Conservation (phyloP, 1,140 invertebrate species). For the Tenebrio molitor region DNA sequence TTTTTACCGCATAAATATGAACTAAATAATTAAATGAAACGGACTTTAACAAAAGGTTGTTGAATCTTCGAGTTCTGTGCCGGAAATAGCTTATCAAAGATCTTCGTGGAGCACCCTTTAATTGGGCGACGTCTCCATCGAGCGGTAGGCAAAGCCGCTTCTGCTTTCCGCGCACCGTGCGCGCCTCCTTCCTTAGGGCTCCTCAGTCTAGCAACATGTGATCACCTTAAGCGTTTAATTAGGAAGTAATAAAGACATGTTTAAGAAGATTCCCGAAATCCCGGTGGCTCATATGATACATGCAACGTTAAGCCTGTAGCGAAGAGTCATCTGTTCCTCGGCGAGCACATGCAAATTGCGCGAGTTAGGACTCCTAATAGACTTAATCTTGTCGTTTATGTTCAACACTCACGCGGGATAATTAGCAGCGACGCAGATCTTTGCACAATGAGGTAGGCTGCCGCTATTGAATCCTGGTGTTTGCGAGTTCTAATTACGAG, state of each 20-base stretch:
- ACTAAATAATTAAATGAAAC: too few species aligned
- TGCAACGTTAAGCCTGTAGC: slow-evolving; percentile 50
- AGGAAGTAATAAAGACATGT: slow-evolving; percentile 53
- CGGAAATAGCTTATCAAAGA: too few species aligned
- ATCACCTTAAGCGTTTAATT: slow-evolving; percentile 30
- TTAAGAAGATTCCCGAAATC: slow-evolving; percentile 48
- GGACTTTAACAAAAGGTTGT: too few species aligned
- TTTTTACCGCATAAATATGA: too few species aligned
- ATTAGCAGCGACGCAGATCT: slow-evolving; percentile 64
- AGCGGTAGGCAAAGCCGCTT: too few species aligned
- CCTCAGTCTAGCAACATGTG: slow-evolving; percentile 11
- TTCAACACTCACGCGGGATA: slow-evolving; percentile 65
- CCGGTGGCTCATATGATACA: slow-evolving; percentile 50
- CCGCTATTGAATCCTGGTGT: slow-evolving; percentile 63
- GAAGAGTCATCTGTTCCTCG: slow-evolving; percentile 49
- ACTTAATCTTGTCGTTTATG: slow-evolving; percentile 66
- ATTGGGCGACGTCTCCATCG: too few species aligned
- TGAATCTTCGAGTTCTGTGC: too few species aligned
- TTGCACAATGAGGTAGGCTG: slow-evolving; percentile 57
- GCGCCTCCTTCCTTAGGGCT: too few species aligned
- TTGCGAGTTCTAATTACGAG: slow-evolving; percentile 65
- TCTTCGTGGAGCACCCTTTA: too few species aligned
- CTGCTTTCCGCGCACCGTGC: too few species aligned
- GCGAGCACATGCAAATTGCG: slow-evolving; percentile 63
- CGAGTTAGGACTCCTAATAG: slow-evolving; percentile 65